Evolutionary conservation across 2,797 vertebrate species (phyloP), one percentile per base, ranked within the genome.

Genomic region (Parotocinclus haroldoi): DNA sequence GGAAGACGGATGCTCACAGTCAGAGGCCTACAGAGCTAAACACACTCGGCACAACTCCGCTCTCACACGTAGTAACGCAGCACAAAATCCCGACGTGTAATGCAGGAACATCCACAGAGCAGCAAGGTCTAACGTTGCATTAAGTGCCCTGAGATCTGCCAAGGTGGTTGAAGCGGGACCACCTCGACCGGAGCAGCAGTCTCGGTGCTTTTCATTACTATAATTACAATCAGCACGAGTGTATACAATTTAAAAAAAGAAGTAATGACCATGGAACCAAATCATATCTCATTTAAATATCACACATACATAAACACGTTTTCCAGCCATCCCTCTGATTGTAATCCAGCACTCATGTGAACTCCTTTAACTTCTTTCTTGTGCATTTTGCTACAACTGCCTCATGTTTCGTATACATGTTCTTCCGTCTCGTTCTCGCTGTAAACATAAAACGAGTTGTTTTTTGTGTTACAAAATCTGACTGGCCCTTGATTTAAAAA

Each of bases 11-110:
- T 53, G 63, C 56, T 63, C 65, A 65, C 56, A 63, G 66, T 16
- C 46, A 69, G 69, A 72, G 74, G 55, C 67, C 64, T 58, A 62
- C 70, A 68, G 74, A 76, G 59, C 72, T 68, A 76, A 80, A 75
- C 75, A 79, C 70, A 55, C 58, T 58, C 44, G 42, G 14, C 44
- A 50, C 37, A n/a, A 63, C 55, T 63, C 54, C 40, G 66, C 66
- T 54, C 57, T 45, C 60, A 63, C 49, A 63, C 50, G 52, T 38
- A 8, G 49, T 42, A 18, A 63, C 17, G 53, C 62, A 11, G 40
- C 12, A 64, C 45, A 40, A 45, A 45, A 54, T 17, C 14, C 36
- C 45, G 37, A 18, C 62, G 48, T 38, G 50, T 13, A 27, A 50
- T 53, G 38, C 52, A 56, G 17, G 10, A 11, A 71, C 6, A 12